Evolutionary conservation across 1,140 invertebrate genomes (phyloP), one percentile per base, ranked within the genome.

Genomic region (Zaprionus taronus): DNA sequence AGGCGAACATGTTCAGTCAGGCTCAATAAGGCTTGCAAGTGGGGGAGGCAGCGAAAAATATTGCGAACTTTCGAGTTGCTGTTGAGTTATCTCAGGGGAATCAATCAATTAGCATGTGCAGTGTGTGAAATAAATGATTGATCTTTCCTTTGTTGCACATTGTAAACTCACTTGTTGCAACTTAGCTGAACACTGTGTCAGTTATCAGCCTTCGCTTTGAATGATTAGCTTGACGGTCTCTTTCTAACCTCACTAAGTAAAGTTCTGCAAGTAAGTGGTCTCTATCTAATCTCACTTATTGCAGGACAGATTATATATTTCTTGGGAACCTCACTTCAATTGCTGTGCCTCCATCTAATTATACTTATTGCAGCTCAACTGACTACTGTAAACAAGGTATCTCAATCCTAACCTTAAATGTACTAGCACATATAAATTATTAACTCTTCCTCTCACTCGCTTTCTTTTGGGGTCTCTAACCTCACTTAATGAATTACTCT

Each of bases 81-180:
- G 47, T 51, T 24, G 11, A 20, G 20, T 5, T 24, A 24, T 12
- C 47, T 24, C 24, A 14, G 11, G 20, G 11, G 4, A 47, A 47
- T 47, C 41, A 47, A 47, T 47, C 41, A 47, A 47, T 47, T 47
- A 17, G 41, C n/a, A 38, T 38, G 12, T 47, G 41, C 41, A 9
- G n/a, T 5, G 6, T 17, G 6, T 17, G 17, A 47, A 47, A 9
- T 17, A 2, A 15, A n/a, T n/a, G 38, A 47, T 17, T 47, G 41
- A 44, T 17, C 5, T n/a, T 7, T 9, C 9, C 41, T n/a, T 17
- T 44, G 41, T 7, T 20, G 17, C 41, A 22, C 20, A 14, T 6
- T 51, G 20, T 5, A 51, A 24, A 4, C 47, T 51, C 20, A 51
- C 4, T 41, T 41, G 12, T 41, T 34, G 31, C 31, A 34, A 11